These are phyloP conservation scores for Thymelicus lineola DNA, from an alignment of 2,888 invertebrate genomes.

Conservation along the genomic window DNA sequence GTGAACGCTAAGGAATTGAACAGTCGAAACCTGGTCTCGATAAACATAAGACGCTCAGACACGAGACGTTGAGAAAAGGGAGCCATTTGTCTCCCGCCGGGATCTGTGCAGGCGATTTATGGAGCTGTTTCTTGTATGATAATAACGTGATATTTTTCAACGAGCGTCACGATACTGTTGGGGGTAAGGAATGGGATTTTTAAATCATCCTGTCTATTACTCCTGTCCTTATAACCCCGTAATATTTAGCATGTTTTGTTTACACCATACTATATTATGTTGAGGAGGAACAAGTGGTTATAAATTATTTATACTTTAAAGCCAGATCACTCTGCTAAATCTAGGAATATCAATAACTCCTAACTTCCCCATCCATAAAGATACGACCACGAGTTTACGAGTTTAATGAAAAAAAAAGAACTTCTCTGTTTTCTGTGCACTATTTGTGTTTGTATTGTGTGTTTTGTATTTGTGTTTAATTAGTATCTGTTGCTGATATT, in stretches of 20 bases:
- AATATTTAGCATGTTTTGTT: not conserved
- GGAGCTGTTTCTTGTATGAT: constrained; percentile 1
- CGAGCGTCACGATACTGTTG: not conserved
- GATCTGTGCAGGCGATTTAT: not conserved
- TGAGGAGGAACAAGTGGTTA: not conserved
- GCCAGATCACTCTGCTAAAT: too few relatives aligned
- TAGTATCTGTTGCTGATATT: not conserved
- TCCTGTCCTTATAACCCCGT: not conserved
- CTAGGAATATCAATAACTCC: too few relatives aligned
- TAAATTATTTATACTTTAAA: not conserved
- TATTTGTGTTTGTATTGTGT: too few relatives aligned
- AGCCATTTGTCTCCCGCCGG: constrained; percentile 1
- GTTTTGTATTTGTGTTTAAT: too few relatives aligned
- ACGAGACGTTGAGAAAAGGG: not conserved
- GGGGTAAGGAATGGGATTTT: not conserved
- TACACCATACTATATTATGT: not conserved
- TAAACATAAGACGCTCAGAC: constrained; percentile 3
- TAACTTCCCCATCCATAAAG: too few relatives aligned
- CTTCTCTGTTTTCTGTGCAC: too few relatives aligned
- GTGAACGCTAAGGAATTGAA: too few relatives aligned
- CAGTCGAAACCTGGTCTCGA: constrained; percentile 6
- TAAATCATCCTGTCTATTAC: not conserved
- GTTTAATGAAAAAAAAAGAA: too few relatives aligned
- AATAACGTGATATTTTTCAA: constrained; percentile 4
- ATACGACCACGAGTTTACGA: too few relatives aligned